Conservation (phyloP, 1,140 invertebrate genomes). For the Drosophila takahashii region DNA sequence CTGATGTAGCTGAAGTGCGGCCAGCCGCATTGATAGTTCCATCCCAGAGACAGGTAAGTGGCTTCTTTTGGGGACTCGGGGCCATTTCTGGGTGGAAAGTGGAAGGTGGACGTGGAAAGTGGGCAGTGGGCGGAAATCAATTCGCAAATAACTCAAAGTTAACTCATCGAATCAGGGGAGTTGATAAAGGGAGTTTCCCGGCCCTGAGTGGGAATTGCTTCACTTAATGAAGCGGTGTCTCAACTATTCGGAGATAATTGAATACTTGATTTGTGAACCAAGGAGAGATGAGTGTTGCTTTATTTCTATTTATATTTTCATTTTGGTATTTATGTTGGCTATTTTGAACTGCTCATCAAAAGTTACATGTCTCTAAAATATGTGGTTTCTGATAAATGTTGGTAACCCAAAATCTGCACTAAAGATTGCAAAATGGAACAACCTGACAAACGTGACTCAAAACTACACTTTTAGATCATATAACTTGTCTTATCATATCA, state of each 20-base stretch:
- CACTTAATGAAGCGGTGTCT: slow-evolving; percentile 40
- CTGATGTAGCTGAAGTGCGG: slow-evolving; percentile 65
- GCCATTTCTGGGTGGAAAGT: slow-evolving; percentile 9
- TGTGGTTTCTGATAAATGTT: no score
- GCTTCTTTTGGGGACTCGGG: slow-evolving; percentile 36
- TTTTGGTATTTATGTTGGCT: background rate
- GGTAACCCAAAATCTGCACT: no score
- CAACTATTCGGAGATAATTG: slow-evolving; percentile 41
- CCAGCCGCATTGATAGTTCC: slow-evolving; percentile 70
- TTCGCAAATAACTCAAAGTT: slow-evolving; percentile 51
- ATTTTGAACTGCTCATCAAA: background rate
- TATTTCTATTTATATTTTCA: background rate
- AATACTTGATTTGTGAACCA: slow-evolving; percentile 30
- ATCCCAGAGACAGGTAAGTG: slow-evolving; percentile 56
- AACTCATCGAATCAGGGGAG: slow-evolving; percentile 42
- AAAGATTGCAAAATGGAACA: no score
- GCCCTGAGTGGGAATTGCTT: slow-evolving; percentile 31
- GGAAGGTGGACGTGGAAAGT: no score
- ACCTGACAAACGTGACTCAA: no score
- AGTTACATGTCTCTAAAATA: no score
- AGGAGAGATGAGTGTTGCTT: background rate
- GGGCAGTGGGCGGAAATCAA: slow-evolving; percentile 28
- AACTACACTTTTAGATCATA: no score
- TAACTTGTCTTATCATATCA: no score
- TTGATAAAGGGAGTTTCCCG: slow-evolving; percentile 28